phyloP scores from a whole-genome alignment of 2,113 vertebrate genomes.

The Chlorodrepanis virens region DNA sequence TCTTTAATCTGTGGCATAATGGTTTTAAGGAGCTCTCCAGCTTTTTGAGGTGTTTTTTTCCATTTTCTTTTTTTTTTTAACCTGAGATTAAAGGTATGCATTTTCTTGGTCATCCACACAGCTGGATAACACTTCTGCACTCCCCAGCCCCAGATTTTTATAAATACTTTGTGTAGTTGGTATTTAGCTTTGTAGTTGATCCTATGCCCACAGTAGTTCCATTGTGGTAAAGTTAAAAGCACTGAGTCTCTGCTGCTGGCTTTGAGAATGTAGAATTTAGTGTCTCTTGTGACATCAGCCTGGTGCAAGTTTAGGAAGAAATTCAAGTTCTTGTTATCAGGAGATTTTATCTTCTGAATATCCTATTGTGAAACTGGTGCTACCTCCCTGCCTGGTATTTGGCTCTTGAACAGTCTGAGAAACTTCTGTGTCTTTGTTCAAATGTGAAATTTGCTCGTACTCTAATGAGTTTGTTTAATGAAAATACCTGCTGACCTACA shows the following conservation, averaged over 20 bases:
- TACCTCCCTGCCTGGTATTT: background rate
- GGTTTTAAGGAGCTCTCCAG: background rate
- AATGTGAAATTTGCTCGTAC: background rate
- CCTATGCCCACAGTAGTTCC: accelerated
- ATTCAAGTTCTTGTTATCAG: background rate
- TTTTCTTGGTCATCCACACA: background rate
- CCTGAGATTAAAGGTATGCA: background rate
- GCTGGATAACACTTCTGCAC: background rate
- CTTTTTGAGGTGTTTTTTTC: background rate
- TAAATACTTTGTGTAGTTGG: background rate
- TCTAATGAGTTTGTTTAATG: background rate
- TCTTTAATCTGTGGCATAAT: background rate
- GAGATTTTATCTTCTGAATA: background rate
- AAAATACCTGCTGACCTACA: background rate
- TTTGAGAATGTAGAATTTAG: background rate
- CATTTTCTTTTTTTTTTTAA: background rate
- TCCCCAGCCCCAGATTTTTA: background rate
- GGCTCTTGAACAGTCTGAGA: background rate
- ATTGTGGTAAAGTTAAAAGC: background rate
- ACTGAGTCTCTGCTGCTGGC: background rate
- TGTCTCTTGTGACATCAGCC: background rate
- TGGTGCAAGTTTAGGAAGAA: background rate
- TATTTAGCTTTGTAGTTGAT: background rate
- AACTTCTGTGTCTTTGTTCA: background rate
- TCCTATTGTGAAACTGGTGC: background rate